Percentiles rank a stretch among this genome's conserved stretches.
These are phyloP conservation scores for Parnassius smintheus DNA, from an alignment of 2,888 invertebrate genomes.

Conservation along the genomic window DNA sequence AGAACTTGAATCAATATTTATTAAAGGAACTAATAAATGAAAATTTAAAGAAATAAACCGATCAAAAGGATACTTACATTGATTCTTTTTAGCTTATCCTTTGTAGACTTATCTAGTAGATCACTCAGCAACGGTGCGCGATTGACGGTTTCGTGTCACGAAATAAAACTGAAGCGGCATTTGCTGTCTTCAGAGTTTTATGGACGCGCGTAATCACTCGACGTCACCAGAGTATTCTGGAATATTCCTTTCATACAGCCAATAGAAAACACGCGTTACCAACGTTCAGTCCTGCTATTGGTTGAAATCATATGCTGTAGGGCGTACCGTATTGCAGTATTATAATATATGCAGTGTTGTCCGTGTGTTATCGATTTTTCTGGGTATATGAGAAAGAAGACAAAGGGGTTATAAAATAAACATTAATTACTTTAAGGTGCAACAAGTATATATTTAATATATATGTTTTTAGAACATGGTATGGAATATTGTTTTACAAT, in stretches of 20 bases:
- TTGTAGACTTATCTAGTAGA: conserved; percentile 58
- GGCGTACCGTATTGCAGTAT: conserved; percentile 29
- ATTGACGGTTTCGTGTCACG: conserved; percentile 72
- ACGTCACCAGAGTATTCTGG: conserved; percentile 72
- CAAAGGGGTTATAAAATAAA: not conserved
- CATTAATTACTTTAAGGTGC: not conserved
- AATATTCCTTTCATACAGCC: conserved; percentile 60
- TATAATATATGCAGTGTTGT: conserved; percentile 24
- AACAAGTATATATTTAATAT: no score
- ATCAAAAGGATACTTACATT: conserved; percentile 54
- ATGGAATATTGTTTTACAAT: no score
- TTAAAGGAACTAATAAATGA: conserved; percentile 9
- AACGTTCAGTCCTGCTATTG: conserved; percentile 50
- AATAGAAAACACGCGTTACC: conserved; percentile 46
- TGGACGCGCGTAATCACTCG: conserved; percentile 48
- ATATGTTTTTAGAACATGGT: no score
- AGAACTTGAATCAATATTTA: conserved; percentile 11
- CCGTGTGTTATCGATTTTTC: conserved; percentile 26
- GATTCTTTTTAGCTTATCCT: conserved; percentile 44
- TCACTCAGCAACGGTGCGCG: conserved; percentile 75
- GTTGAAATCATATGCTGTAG: conserved; percentile 38
- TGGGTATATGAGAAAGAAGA: not conserved
- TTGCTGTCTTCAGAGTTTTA: conserved; percentile 51
- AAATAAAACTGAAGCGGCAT: conserved; percentile 51
- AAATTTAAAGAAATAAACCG: not conserved